Evolutionary conservation across 2,113 vertebrate genomes (phyloP).

Genomic region (Aplodontia rufa): DNA sequence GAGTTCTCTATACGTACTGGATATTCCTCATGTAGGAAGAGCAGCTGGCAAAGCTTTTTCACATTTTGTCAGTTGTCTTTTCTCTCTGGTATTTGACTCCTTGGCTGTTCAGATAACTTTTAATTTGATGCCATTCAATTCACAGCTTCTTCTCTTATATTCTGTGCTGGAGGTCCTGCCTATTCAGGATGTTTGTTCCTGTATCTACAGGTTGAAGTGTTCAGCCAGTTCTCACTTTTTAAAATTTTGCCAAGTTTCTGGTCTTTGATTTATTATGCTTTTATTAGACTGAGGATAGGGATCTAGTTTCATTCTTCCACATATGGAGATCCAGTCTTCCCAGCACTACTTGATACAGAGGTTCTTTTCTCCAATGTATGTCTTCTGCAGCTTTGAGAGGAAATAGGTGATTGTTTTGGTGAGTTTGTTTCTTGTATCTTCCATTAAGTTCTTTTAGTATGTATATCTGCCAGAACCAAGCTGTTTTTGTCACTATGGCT

Average conservation of each 20-base stretch:
- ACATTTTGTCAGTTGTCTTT: not conserved
- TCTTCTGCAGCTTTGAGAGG: not conserved
- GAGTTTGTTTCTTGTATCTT: not conserved
- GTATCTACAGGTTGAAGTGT: too few species aligned
- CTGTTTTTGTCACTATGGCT: not conserved
- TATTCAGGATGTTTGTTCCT: too few species aligned
- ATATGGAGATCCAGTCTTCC: too few species aligned
- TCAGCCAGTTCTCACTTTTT: too few species aligned
- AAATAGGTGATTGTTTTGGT: not conserved
- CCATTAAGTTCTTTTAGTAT: accelerated
- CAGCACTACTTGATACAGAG: not conserved
- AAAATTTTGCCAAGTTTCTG: not conserved
- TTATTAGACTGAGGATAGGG: not conserved
- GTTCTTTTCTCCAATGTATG: not conserved
- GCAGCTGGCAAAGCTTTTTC: not conserved
- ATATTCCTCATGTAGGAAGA: not conserved
- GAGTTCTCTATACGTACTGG: not conserved
- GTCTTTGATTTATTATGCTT: not conserved
- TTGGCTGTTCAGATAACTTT: not conserved
- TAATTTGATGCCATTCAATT: not conserved
- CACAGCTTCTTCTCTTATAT: too few species aligned
- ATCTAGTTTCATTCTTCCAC: not conserved
- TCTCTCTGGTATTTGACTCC: not conserved
- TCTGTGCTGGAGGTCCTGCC: too few species aligned
- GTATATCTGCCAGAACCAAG: too few species aligned